phyloP scores from a whole-genome alignment of 2,113 vertebrate genomes.

The Sprattus sprattus region DNA sequence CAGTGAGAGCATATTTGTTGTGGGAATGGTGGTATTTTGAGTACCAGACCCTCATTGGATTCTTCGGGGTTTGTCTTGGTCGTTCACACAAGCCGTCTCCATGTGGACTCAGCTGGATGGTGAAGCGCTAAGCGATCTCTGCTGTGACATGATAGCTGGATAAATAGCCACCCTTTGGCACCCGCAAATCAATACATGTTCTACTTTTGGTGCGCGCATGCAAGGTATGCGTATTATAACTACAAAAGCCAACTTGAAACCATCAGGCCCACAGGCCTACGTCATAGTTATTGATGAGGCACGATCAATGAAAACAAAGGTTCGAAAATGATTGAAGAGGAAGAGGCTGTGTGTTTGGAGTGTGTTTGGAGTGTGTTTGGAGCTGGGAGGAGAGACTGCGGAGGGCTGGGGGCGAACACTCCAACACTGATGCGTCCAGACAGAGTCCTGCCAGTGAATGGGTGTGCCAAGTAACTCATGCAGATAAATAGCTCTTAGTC shows the following conservation, averaged over 20 bases:
- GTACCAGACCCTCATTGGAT: slow-evolving; percentile 60
- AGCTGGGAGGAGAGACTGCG: slow-evolving; percentile 17
- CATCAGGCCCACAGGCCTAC: slow-evolving; percentile 48
- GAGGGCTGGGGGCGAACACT: slow-evolving; percentile 11
- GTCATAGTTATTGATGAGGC: slow-evolving; percentile 51
- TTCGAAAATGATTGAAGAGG: slow-evolving; percentile 33
- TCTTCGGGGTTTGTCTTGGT: slow-evolving; percentile 30
- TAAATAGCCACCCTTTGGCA: slow-evolving; percentile 55
- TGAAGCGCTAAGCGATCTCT: not conserved
- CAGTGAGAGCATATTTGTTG: slow-evolving; percentile 47
- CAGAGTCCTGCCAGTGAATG: not conserved
- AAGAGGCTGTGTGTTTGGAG: slow-evolving; percentile 13
- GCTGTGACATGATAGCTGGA: slow-evolving; percentile 41
- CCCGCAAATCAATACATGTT: slow-evolving; percentile 22
- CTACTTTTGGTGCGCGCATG: slow-evolving; percentile 27
- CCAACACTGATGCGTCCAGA: not conserved
- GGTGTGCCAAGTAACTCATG: slow-evolving; percentile 12
- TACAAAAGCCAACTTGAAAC: slow-evolving; percentile 31
- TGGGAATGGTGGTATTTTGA: slow-evolving; percentile 39
- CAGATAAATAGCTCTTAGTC: slow-evolving; percentile 4
- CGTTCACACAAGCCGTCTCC: not conserved
- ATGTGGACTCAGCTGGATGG: not conserved
- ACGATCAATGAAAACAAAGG: slow-evolving; percentile 44
- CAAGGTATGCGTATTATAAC: not conserved
- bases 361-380: slow-evolving; percentile 31